Conservation (phyloP, 2,797 vertebrate genomes). For the Scyliorhinus canicula region DNA sequence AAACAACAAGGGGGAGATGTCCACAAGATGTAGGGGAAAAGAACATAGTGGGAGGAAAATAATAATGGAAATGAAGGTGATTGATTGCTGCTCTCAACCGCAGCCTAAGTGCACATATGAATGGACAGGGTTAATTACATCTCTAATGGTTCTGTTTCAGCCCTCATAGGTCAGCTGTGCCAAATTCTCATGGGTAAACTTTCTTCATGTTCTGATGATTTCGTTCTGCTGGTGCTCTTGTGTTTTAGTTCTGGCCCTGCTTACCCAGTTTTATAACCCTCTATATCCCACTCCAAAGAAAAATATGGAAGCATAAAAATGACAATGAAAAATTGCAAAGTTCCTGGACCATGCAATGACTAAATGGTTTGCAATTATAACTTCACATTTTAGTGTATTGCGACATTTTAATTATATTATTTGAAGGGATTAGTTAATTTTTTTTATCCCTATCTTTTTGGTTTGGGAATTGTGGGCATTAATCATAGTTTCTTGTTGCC, state of each 20-base stretch:
- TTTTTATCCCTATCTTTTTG: background rate
- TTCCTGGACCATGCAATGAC: background rate
- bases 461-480: background rate
- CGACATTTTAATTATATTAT: conserved; percentile 30
- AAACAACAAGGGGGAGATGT: background rate
- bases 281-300: background rate
- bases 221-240: background rate
- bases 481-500: background rate
- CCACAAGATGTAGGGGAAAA: background rate
- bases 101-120: background rate
- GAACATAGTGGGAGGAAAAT: background rate
- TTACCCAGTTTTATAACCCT: background rate
- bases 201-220: background rate
- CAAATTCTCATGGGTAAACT: background rate
- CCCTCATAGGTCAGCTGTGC: too few species aligned
- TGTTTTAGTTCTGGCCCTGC: background rate
- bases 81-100: background rate
- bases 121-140: background rate
- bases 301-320: background rate
- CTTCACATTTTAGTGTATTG: background rate
- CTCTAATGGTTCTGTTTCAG: background rate
- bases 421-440: background rate
- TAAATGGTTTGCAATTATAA: background rate
- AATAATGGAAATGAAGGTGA: background rate
- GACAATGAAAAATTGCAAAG: conserved; percentile 2